These are phyloP conservation scores for Merluccius polli DNA, from an alignment of 2,797 vertebrate species.

Conservation along the genomic window DNA sequence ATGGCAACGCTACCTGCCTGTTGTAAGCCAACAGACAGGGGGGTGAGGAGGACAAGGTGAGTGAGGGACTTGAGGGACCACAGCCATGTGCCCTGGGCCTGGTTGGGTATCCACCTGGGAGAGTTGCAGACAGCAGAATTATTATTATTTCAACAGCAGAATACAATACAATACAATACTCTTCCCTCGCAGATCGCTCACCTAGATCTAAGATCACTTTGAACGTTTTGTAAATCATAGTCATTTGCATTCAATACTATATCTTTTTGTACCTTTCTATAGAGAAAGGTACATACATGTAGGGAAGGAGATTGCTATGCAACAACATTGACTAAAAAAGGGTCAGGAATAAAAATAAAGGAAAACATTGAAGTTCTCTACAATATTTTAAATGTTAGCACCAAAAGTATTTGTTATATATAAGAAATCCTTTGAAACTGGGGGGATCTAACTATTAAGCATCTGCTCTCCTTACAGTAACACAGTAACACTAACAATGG, in stretches of 20 bases:
- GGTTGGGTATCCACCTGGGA: slow-evolving; percentile 29
- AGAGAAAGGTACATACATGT: background rate
- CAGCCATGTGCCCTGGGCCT: slow-evolving; percentile 17
- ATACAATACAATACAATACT: too few relatives aligned
- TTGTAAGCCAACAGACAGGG: background rate
- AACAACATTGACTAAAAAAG: background rate
- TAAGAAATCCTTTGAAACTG: slow-evolving; percentile 12
- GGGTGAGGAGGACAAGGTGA: background rate
- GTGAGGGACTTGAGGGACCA: background rate
- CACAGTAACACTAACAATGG: slow-evolving; percentile 49
- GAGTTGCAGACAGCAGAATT: too few relatives aligned
- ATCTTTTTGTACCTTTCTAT: too few relatives aligned
- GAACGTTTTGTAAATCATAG: background rate
- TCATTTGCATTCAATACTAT: background rate
- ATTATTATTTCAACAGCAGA: too few relatives aligned
- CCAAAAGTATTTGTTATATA: background rate
- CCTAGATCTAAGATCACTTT: background rate
- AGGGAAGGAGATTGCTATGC: background rate
- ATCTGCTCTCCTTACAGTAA: slow-evolving; percentile 34
- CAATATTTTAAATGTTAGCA: background rate
- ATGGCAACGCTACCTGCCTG: background rate
- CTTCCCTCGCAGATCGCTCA: background rate
- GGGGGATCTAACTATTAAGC: slow-evolving; percentile 38
- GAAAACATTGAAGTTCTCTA: background rate
- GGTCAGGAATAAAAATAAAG: background rate